Percentiles rank a stretch among this genome's conserved stretches.
phyloP scores from a whole-genome alignment of 2,888 invertebrate genomes.

The Calameuta filiformis region DNA sequence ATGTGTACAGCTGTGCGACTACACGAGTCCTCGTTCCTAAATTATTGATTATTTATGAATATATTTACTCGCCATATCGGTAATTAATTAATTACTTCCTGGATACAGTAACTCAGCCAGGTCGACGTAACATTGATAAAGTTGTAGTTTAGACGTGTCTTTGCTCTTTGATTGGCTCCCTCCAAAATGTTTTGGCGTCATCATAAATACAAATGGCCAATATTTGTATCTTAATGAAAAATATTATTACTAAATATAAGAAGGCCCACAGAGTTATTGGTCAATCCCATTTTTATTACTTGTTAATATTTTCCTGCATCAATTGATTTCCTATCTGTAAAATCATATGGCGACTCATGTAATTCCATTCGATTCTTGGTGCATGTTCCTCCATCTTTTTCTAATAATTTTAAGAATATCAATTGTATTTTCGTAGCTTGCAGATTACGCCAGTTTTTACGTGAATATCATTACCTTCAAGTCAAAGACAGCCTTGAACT shows the following conservation, averaged over 20 bases:
- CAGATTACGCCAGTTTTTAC: not conserved
- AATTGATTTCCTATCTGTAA: constrained; percentile 17
- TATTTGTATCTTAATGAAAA: constrained; percentile 38
- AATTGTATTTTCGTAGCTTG: not conserved
- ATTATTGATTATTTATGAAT: constrained; percentile 1
- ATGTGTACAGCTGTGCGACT: constrained; percentile 37
- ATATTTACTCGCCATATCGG: not conserved
- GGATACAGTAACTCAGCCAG: constrained; percentile 51
- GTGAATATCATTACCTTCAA: constrained; percentile 34
- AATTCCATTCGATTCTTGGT: constrained; percentile 51
- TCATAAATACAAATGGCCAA: constrained; percentile 52
- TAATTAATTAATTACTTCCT: constrained; percentile 42
- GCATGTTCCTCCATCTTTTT: constrained; percentile 24
- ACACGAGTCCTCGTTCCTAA: constrained; percentile 41
- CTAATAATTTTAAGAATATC: constrained; percentile 22
- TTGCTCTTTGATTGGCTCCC: constrained; percentile 12
- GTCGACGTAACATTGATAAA: constrained; percentile 49
- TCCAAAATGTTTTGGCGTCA: not conserved
- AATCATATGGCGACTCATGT: constrained; percentile 34
- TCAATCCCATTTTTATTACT: constrained; percentile 27
- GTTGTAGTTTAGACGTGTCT: constrained; percentile 8
- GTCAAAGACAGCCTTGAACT: constrained; percentile 31
- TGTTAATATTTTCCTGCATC: constrained; percentile 33
- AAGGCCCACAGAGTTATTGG: not conserved
- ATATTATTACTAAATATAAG: not conserved